Percentiles rank a stretch among this genome's conserved stretches.
Conservation (phyloP, 1,140 invertebrate species). For the Gyrodactylus bullatarudis region DNA sequence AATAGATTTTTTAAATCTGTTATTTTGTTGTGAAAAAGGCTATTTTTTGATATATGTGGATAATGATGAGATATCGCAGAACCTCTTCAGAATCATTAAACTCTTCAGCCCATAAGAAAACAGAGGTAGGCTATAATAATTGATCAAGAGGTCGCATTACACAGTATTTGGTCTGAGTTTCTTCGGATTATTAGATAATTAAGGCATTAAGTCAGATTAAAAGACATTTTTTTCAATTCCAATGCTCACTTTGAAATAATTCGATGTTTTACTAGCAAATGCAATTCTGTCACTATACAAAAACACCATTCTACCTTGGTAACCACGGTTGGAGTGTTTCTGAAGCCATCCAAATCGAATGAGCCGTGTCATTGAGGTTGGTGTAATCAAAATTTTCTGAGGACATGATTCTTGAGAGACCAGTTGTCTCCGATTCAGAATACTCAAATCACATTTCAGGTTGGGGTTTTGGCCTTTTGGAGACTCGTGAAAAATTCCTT, state of each 20-base stretch:
- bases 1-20: no score
- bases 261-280: background rate
- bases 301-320: conserved; percentile 77
- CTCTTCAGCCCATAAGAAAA: no score
- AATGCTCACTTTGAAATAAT: background rate
- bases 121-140: no score
- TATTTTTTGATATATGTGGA: no score
- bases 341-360: conserved; percentile 58
- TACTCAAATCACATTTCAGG: background rate
- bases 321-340: conserved; percentile 60
- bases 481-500: background rate
- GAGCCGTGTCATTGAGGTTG: conserved; percentile 23
- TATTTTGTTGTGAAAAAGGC: no score
- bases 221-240: background rate
- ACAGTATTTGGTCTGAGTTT: no score
- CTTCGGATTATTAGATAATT: no score
- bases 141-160: no score
- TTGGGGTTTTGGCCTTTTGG: background rate
- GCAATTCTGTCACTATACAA: conserved; percentile 20
- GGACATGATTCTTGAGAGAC: no score
- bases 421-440: background rate
- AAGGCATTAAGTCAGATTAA: background rate
- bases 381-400: background rate
- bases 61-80: no score
- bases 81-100: no score